Conservation (phyloP, 2,797 vertebrate genomes). For the Loriculus beryllinus region DNA sequence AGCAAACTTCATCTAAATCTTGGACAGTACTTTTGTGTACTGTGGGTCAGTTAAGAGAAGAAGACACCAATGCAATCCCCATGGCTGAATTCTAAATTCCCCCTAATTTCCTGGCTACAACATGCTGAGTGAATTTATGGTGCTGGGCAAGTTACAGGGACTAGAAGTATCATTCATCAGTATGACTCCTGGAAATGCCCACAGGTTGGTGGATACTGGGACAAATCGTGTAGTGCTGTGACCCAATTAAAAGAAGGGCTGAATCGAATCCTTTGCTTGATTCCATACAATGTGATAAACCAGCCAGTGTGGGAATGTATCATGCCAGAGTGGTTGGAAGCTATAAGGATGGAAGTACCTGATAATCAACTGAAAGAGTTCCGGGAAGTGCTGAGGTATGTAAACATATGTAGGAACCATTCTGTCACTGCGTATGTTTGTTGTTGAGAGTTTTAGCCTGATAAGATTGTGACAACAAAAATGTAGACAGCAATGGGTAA, state of each 20-base stretch:
- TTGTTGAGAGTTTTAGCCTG: neutral
- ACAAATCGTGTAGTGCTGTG: slow-evolving; percentile 94
- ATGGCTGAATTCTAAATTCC: neutral
- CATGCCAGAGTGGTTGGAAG: slow-evolving; percentile 98
- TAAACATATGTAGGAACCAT: neutral
- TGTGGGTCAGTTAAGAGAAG: neutral
- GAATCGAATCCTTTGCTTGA: slow-evolving; percentile 95
- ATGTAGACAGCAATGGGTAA: neutral
- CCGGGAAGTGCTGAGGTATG: slow-evolving; percentile 95
- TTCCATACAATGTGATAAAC: slow-evolving; percentile 97
- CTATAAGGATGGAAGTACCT: slow-evolving; percentile 94
- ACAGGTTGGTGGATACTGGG: slow-evolving; percentile 98
- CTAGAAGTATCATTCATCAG: neutral
- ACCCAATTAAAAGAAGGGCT: slow-evolving; percentile 96
- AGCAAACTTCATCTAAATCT: neutral
- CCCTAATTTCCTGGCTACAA: neutral
- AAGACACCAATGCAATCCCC: neutral
- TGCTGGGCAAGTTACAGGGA: neutral
- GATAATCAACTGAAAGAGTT: slow-evolving; percentile 96
- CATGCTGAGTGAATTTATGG: neutral
- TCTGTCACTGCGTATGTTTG: neutral
- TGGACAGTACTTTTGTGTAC: neutral
- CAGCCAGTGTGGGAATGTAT: slow-evolving; percentile 98
- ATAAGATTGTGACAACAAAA: neutral
- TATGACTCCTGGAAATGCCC: slow-evolving; percentile 26